phyloP scores from a whole-genome alignment of 92 coral and sea anemone genomes.

The Isaurus tuberculatus region DNA sequence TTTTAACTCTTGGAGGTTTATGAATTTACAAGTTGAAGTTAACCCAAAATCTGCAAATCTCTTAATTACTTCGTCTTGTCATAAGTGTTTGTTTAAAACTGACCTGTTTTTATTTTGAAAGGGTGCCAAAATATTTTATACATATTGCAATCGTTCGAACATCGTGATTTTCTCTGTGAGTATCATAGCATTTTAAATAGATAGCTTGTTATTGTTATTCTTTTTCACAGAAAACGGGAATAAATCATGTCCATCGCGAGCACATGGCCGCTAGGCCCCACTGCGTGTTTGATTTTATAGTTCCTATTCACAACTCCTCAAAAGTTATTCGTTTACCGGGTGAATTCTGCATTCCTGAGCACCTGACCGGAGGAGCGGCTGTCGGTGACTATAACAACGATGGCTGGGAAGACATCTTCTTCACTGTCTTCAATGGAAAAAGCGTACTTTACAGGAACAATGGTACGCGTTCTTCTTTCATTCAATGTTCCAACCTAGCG shows the following conservation, averaged over 20 bases:
- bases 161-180: too few species aligned
- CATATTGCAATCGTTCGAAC: too few species aligned
- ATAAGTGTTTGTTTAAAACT: too few species aligned
- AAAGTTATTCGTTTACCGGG: slow-evolving; percentile 71
- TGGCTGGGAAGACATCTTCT: slow-evolving; percentile 86
- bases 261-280: slow-evolving; percentile 88
- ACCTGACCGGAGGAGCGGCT: slow-evolving; percentile 95
- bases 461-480: slow-evolving; percentile 51
- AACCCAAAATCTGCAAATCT: too few species aligned
- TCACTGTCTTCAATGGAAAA: slow-evolving; percentile 75
- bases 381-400: slow-evolving; percentile 96
- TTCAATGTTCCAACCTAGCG: too few species aligned
- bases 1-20: too few species aligned
- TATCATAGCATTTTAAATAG: too few species aligned
- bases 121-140: too few species aligned
- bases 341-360: slow-evolving; percentile 92
- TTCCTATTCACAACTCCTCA: slow-evolving; percentile 82
- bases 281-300: slow-evolving; percentile 84
- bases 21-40: too few species aligned
- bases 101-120: too few species aligned
- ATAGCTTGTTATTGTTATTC: background rate
- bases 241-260: slow-evolving; percentile 81
- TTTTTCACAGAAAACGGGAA: slow-evolving; percentile 74
- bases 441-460: slow-evolving; percentile 86
- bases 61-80: too few species aligned